Base-by-base conservation (phyloP, 2,797 vertebrate species). In the Poeciliopsis gracilis region DNA sequence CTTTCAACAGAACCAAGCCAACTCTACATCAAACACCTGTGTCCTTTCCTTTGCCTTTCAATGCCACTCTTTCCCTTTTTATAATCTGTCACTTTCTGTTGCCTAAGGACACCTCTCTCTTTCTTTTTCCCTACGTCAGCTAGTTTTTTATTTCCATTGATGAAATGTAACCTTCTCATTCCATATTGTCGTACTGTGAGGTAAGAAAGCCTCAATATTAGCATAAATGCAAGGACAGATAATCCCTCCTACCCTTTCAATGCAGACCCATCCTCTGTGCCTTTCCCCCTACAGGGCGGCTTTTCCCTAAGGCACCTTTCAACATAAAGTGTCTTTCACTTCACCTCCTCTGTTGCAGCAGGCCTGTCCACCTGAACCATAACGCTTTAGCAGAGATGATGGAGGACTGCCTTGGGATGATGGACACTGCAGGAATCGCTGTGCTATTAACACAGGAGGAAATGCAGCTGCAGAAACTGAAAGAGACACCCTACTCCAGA, bases 361-460 rank as follows among this genome's bases (percentile, higher is more conserved):
- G 84, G 88, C 87, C 91, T 79, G 45, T 76, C 18, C 77, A 93
- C 90, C 86, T 72, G 78, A 83, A 86, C 86, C 85, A 79, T 91
- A 88, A 92, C 87, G 87, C 84, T 93, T 89, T 88, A 91, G 92
- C 90, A 92, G 88, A 86, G 87, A 75, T 85, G 89, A 92, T 82
- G 79, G 87, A 93, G 82, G n/a, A 43, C 55, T 43, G 82, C 73
- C 77, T 84, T 78, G 49, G 67, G 78, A 87, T 90, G 86, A 92
- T 77, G 59, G 82, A 82, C 79, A 84, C 45, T 79, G 51, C 79
- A 73, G 79, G 82, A 83, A 85, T 77, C 77, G 51, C 78, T 18
- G 66, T 77, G 84, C 87, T 84, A 88, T 86, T 82, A 89, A 78
- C 49, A 79, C 86, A 91, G 59, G 84, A 88, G 81, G 71, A 77